Evolutionary conservation across 2,113 vertebrate species (phyloP).

Genomic region (Natator depressus): DNA sequence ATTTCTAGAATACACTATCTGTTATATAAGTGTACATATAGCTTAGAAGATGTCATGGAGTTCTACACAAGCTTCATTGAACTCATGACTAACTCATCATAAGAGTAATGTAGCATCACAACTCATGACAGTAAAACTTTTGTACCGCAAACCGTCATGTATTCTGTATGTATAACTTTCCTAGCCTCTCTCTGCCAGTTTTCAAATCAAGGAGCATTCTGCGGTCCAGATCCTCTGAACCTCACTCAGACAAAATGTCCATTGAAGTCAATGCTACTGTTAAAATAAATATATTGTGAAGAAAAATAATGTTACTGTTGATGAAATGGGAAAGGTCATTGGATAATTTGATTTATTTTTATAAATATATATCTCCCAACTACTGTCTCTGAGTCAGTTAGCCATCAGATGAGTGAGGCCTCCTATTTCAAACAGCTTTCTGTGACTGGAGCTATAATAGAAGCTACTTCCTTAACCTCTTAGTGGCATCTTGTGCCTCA

Average conservation of each 20-base stretch:
- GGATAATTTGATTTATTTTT: slow-evolving; percentile 40
- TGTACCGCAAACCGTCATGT: not conserved
- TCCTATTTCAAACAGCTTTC: slow-evolving; percentile 3
- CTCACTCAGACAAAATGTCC: not conserved
- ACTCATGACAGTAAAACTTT: not conserved
- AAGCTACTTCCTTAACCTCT: slow-evolving; percentile 15
- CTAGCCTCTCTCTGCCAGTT: not conserved
- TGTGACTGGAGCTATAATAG: slow-evolving; percentile 14
- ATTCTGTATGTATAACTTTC: not conserved
- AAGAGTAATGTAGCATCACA: not conserved
- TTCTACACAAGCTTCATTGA: not conserved
- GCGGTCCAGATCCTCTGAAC: not conserved
- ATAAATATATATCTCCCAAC: slow-evolving; percentile 41
- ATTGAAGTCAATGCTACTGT: slow-evolving; percentile 27
- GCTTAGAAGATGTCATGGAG: not conserved
- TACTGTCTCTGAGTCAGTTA: slow-evolving; percentile 36
- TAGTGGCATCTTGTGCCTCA: not conserved
- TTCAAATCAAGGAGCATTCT: not conserved
- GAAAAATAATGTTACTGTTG: slow-evolving; percentile 68
- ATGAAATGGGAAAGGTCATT: slow-evolving; percentile 53
- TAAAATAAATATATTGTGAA: slow-evolving; percentile 54
- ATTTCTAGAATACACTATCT: not conserved
- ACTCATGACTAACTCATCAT: not conserved
- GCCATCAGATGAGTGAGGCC: slow-evolving; percentile 58
- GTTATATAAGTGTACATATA: not conserved